A percentile compares a stretch with the other conserved stretches of the same genome.
Conservation (phyloP, 2,888 invertebrate species). For the Ophion costatus region DNA sequence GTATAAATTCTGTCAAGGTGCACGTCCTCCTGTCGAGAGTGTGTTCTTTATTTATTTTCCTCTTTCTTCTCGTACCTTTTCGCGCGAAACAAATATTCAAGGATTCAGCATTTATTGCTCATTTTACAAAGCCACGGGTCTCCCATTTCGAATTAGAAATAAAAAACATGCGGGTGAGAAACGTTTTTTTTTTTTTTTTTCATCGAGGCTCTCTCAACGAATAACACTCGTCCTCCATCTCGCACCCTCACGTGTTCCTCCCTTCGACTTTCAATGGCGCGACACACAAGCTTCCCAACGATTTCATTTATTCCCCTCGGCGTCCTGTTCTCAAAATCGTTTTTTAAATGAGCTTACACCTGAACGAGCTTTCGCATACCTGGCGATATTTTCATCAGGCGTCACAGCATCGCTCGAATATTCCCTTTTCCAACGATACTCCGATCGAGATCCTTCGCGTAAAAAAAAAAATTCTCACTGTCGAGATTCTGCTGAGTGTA, state of each 20-base stretch:
- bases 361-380: constrained; percentile 16
- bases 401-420: constrained; percentile 1
- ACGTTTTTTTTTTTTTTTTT: too few species aligned
- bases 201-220: constrained; percentile 33
- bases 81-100: constrained; percentile 44
- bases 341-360: constrained; percentile 25
- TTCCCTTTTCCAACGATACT: constrained; percentile 36
- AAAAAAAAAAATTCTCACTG: constrained; percentile 20
- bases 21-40: constrained; percentile 76
- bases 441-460: constrained; percentile 15
- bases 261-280: constrained; percentile 11
- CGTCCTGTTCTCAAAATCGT: constrained; percentile 25
- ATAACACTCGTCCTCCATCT: constrained; percentile 51
- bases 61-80: constrained; percentile 55
- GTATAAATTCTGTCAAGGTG: constrained; percentile 79
- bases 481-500: not conserved
- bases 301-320: constrained; percentile 5
- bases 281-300: not conserved
- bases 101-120: constrained; percentile 25
- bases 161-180: constrained; percentile 13
- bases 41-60: constrained; percentile 53
- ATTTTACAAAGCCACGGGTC: constrained; percentile 18
- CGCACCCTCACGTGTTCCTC: constrained; percentile 21
- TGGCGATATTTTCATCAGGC: constrained; percentile 29
- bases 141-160: not conserved